Base-by-base conservation (phyloP, 2,888 invertebrate genomes). In the Fissipunctia ypsillon region DNA sequence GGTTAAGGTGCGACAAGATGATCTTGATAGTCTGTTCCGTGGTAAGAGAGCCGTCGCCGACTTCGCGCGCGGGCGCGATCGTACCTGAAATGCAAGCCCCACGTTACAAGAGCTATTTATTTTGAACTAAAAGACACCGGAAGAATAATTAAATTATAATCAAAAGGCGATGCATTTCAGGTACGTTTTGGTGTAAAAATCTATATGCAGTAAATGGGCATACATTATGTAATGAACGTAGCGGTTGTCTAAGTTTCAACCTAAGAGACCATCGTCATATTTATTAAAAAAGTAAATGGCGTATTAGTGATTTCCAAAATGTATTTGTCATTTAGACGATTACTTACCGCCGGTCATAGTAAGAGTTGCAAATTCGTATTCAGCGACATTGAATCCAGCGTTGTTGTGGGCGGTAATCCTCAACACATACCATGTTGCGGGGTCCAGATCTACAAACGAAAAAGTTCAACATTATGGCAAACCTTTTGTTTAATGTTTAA, bases 281-380 rank as follows among this genome's bases (percentile, higher is more conserved):
- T 38, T 79, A 45, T 52, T 16, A 78, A 43, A 31, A 31, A 54
- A 48, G 16, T 35, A 54, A 63, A 31, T 57, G 56, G 19, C 12
- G 19, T 14, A 74, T 73, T 43, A 16, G 10, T 43, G 31, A 64
- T 31, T 12, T n/a, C 7, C 4, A 16, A 45, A 57, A 28, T 28
- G 19, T 56, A 57, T 38, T 41, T 28, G 14, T 38, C 31, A 41
- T 41, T 28, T 22, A 50, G n/a, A 12, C 5, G 22, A 56, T 35
- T 54, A 95, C 97, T 96, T 97, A 99, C 99, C 99, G 97, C 99
- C 99, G 85, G 98, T 98, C 84, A 98, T 97, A 45, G 99, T 99
- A 48, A 99, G 97, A 3, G 99, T 99, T 28, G 99, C 99, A 94
- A 99, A 99, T 96, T 99, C 99, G 91, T 99, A 99, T 95, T 99